Evolutionary conservation across 2,888 invertebrate species (phyloP), one percentile per base, ranked within the genome.

Genomic region (Leptura quadrifasciata): DNA sequence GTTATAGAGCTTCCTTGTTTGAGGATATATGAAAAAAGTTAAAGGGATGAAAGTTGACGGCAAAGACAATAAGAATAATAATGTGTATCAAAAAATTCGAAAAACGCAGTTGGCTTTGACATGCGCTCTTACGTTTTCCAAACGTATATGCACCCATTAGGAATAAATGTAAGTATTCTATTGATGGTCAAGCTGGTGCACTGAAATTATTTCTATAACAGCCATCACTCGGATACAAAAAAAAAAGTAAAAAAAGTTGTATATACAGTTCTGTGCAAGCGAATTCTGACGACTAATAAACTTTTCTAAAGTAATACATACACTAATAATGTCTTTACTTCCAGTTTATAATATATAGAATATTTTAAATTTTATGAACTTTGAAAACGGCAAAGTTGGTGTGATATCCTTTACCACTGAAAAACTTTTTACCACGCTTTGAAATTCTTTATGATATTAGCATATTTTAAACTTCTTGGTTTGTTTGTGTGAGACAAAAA

Each of bases 401-500:
- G n/a, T 15, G n/a, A 5, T 47, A 47, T n/a, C n/a, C 47, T 47
- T n/a, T 47, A 47, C 47, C 47, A 47, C 47, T 47, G 47, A 47
- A 47, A 47, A 47, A 47, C 47, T 47, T 47, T 47, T 47, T n/a
- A 15, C 47, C 47, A 47, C 47, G n/a, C 47, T 47, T 15, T 47
- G n/a, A n/a, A 15, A 47, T 47, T 47, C 47, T 47, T 47, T 47
- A 47, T 47, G 47, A 47, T 47, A 3, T n/a, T 47, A n/a, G 47
- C 47, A 47, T 47, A 47, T 47, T n/a, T 47, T 47, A 47, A 47
- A 47, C n/a, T 47, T 12, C 15, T 47, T 6, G 47, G 47, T n/a
- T 47, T 47, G 47, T 47, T 47, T 47, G 47, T 47, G 47, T n/a
- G 47, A 47, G n/a, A 47, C n/a, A n/a, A 47, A 47, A 47, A 47